Evolutionary conservation across 1,140 invertebrate species (phyloP).

Genomic region (Eubasilissa regina): DNA sequence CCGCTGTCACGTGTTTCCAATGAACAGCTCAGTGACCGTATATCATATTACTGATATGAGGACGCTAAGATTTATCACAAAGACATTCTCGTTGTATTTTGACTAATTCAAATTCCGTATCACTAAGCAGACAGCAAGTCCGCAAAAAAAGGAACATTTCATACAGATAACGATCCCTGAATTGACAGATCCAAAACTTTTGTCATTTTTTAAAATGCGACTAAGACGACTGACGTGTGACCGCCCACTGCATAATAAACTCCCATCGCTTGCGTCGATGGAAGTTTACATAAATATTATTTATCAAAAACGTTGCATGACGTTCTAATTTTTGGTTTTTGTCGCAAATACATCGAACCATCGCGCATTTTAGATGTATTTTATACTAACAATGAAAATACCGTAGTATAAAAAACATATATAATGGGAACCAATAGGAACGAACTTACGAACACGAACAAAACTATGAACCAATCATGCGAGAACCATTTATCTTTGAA

Average conservation of each 20-base stretch:
- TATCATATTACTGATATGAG: constrained; percentile 40
- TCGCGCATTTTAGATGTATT: too few species aligned
- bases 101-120: constrained; percentile 16
- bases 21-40: constrained; percentile 12
- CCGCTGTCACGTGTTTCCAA: constrained; percentile 7
- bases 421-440: too few species aligned
- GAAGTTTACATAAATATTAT: too few species aligned
- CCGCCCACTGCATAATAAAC: background rate
- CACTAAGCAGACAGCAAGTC: background rate
- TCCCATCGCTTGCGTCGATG: background rate
- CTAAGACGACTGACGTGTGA: background rate
- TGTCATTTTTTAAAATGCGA: background rate
- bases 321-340: too few species aligned
- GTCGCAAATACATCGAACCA: too few species aligned
- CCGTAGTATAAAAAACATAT: too few species aligned
- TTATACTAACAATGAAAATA: too few species aligned
- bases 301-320: too few species aligned
- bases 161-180: constrained; percentile 9
- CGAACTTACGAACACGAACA: too few species aligned
- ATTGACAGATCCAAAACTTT: constrained; percentile 24
- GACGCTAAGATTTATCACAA: constrained; percentile 16
- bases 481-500: too few species aligned
- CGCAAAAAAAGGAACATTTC: constrained; percentile 4
- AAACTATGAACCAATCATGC: too few species aligned
- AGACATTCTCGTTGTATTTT: constrained; percentile 17